Evolutionary conservation across 1,140 invertebrate genomes (phyloP).

Genomic region (Listronotus oregonensis): DNA sequence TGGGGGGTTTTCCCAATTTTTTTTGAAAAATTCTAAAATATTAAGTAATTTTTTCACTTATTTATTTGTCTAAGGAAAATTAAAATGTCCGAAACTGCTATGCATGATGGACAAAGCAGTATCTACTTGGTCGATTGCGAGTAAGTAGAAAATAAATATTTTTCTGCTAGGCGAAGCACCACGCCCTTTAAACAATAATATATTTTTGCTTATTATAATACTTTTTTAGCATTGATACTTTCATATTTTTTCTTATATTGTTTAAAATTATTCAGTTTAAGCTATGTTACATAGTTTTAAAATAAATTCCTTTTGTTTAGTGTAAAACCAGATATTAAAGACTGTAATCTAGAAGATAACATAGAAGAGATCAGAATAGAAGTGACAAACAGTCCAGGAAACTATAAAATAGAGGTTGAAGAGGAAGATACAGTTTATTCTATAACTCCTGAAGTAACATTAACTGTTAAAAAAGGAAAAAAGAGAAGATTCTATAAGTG

Average conservation of each 20-base stretch:
- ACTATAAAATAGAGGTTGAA: conserved; percentile 1
- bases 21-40: background rate
- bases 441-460: conserved; percentile 27
- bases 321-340: conserved; percentile 18
- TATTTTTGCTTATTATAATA: conserved; percentile 1
- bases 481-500: conserved; percentile 21
- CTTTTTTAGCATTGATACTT: background rate
- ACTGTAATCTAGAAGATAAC: conserved; percentile 3
- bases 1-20: background rate
- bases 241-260: background rate
- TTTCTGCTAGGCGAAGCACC: background rate
- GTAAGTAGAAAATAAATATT: conserved; percentile 21
- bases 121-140: conserved; percentile 23
- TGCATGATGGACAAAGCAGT: background rate
- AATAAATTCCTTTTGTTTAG: conserved; percentile 4
- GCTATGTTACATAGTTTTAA: background rate
- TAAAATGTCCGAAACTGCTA: conserved; percentile 7
- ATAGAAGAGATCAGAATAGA: conserved; percentile 3
- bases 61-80: background rate
- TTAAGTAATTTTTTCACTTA: conserved; percentile 1
- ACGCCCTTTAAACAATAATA: conserved; percentile 16
- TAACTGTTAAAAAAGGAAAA: conserved; percentile 19
- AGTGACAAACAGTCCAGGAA: background rate
- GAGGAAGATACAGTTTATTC: conserved; percentile 1
- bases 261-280: background rate